phyloP scores from a whole-genome alignment of 2,113 vertebrate genomes.

The Proteles cristata region DNA sequence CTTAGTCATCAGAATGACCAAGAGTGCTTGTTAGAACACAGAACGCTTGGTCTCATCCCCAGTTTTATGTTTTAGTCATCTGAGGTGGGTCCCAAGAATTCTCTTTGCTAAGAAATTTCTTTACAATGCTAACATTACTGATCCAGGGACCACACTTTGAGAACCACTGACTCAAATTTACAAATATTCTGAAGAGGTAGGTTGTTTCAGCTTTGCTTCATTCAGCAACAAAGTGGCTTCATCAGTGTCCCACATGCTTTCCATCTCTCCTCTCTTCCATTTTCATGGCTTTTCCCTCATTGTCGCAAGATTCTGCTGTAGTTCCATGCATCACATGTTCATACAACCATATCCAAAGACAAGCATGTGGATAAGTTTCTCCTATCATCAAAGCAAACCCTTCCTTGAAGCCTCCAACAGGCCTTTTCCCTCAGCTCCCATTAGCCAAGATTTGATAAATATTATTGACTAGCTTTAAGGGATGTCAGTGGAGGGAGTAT shows the following conservation, averaged over 20 bases:
- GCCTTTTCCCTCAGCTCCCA: neutral
- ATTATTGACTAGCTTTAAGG: neutral
- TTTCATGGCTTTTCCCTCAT: neutral
- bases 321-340: rapidly evolving
- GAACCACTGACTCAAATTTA: neutral
- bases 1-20: neutral
- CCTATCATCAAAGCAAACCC: neutral
- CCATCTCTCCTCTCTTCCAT: neutral
- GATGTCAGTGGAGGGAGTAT: neutral
- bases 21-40: neutral
- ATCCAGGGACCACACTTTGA: neutral
- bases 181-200: neutral
- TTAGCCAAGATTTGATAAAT: neutral
- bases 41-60: neutral
- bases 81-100: rapidly evolving
- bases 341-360: neutral
- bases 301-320: neutral
- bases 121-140: neutral
- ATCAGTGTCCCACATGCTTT: neutral
- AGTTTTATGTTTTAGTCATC: neutral
- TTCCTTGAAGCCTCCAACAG: neutral
- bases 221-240: neutral
- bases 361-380: neutral
- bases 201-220: neutral
- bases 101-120: neutral